Conservation (phyloP, 37 sponge, comb jelly and placozoan species). For the Aplysina aerophoba region DNA sequence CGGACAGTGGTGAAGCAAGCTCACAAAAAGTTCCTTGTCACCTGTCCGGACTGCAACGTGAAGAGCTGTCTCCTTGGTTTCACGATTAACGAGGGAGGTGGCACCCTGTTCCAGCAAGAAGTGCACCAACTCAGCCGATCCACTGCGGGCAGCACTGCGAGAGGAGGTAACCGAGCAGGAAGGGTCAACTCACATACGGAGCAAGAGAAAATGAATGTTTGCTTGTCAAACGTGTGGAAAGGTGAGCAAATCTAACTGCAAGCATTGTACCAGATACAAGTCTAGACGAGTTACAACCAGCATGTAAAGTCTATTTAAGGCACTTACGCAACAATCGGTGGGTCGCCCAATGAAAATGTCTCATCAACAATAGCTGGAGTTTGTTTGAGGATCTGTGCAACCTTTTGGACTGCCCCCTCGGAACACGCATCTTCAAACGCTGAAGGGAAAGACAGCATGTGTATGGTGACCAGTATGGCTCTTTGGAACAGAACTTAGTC, state of each 20-base stretch:
- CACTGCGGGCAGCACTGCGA: constrained; percentile 27
- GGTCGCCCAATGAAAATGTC: background rate
- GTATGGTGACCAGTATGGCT: too few relatives aligned
- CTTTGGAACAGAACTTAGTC: too few relatives aligned
- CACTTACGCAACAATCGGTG: constrained; percentile 23
- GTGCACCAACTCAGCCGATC: constrained; percentile 44
- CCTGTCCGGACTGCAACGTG: constrained; percentile 56
- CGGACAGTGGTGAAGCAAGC: constrained; percentile 56
- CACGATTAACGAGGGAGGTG: constrained; percentile 32
- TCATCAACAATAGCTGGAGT: constrained; percentile 1
- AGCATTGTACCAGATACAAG: too few relatives aligned
- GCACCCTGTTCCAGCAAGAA: constrained; percentile 57
- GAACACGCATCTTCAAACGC: background rate
- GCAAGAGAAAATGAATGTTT: constrained; percentile 18
- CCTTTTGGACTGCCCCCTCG: background rate
- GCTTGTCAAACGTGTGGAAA: constrained; percentile 46
- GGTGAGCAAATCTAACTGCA: too few relatives aligned
- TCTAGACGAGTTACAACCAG: too few relatives aligned
- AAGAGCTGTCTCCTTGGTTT: constrained; percentile 61
- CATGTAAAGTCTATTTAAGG: background rate
- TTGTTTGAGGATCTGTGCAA: constrained; percentile 3
- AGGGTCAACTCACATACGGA: background rate
- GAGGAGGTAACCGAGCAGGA: background rate
- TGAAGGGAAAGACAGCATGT: background rate
- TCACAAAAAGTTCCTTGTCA: constrained; percentile 45